Evolutionary conservation across 2,113 vertebrate genomes (phyloP), one percentile per base, ranked within the genome.

Genomic region (Tupaia tana): DNA sequence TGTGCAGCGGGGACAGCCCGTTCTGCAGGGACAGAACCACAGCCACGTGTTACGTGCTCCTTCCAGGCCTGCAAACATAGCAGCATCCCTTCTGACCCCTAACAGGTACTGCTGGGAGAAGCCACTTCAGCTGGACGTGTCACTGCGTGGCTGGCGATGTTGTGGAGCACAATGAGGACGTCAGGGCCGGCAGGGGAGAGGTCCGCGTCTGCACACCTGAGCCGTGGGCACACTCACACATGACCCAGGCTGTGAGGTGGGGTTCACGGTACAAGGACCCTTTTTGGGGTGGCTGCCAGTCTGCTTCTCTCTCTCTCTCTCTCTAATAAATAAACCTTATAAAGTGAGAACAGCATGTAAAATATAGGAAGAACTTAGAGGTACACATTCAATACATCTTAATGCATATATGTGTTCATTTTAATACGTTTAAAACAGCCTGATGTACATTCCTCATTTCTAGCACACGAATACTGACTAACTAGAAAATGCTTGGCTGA

Each of bases 1-100:
- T 99, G 98, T 99, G 99, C 10, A 99, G 99, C 0, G 99, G 99
- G 73, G 99, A 99, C 67, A 99, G 98, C 9, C 99, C 99, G 0
- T 99, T 99, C 99, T 99, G 97, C 0, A 20, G 24, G 31, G 73
- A 58, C 59, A 9, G 64, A 77, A 70, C 58, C 56, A 83, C 20
- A 3, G 4, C 7, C 3, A 2, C 15, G 2, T 27, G n/a, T 84
- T 20, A 71, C 34, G 15, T 10, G 43, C 5, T 9, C 54, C 27
- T 56, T 31, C 27, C 25, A 18, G 22, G 18, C 29, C 67, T 10
- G 11, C 18, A 31, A 25, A 27, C 29, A 61, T 18, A 34, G 14
- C 56, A 18, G 54, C 34, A 8, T 74, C n/a, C 10, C 2, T 24
- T 24, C 20, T 7, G 25, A 70, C 52, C 34, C 59, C 12, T 54